Base-by-base conservation (phyloP, 2,113 vertebrate species). In the Scomber colias region DNA sequence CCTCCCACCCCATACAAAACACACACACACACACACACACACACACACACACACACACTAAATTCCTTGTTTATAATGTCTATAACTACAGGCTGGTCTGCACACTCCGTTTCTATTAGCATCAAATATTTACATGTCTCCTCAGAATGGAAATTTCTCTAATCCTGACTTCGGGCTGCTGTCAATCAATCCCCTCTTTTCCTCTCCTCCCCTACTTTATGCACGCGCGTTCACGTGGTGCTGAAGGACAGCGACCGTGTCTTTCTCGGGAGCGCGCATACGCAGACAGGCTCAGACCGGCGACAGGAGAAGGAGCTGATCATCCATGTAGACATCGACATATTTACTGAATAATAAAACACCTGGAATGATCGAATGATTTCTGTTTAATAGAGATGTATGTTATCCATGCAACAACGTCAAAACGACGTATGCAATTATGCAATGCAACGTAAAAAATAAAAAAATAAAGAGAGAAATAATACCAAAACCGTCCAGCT, bases 161-260 rank as follows among this genome's bases (percentile, higher is more conserved):
- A 92, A 89, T 91, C 91, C 90, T 89, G 78, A 90, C 91, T 92
- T 50, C 71, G 65, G 87, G 91, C 90, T 84, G 65, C 89, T 92
- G 89, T 94, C 92, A 90, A 71, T 91, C 90, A 87, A 54, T 17
- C 59, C 54, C 19, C 14, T 8, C 30, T 62, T 53, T 30, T 56
- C 54, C 19, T 51, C 17, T 45, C 27, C 17, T 30, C 65, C 48
- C 59, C 12, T 27, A 21, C 7, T 30, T 9, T 35, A 0, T 55
- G 21, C 74, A 48, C 15, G 89, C 91, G 86, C 90, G 86, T 24
- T 30, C 90, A 82, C 86, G 86, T 69, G 86, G 90, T 89, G 90
- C 94, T 94, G 92, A 91, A 92, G 92, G 90, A 93, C 91, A 93
- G 91, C 90, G 84, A 78, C 75, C 2, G 60, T 62, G 51, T 71